Evolutionary conservation across 2,797 vertebrate genomes (phyloP).

Genomic region (Pelobates cultripes): DNA sequence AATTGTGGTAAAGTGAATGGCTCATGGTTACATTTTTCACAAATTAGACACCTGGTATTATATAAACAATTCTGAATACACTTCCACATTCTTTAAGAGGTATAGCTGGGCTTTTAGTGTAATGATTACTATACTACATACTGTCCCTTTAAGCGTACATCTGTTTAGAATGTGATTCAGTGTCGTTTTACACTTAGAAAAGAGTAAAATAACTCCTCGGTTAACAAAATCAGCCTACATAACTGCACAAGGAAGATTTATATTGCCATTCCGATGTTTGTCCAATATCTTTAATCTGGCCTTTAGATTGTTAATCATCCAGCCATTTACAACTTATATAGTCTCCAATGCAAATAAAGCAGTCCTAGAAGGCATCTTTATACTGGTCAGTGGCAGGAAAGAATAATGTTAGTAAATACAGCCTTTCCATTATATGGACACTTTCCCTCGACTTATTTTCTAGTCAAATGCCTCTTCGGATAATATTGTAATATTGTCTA

Average conservation of each 20-base stretch:
- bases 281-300: constrained; percentile 15
- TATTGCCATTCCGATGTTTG: constrained; percentile 7
- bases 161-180: no score
- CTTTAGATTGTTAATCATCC: constrained; percentile 15
- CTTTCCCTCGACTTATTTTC: not conserved
- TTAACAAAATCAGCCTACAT: not conserved
- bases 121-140: no score
- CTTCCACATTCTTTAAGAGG: no score
- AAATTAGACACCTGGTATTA: no score
- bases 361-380: not conserved
- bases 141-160: no score
- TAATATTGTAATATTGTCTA: not conserved
- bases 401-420: not conserved
- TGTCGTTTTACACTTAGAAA: not conserved
- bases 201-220: no score
- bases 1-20: no score
- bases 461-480: not conserved
- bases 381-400: not conserved
- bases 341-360: not conserved
- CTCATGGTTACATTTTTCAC: no score
- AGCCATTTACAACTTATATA: not conserved
- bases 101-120: no score
- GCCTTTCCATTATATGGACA: not conserved
- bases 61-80: no score
- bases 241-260: constrained; percentile 1